Evolutionary conservation across 2,888 invertebrate genomes (phyloP), one percentile per base, ranked within the genome.

Genomic region (Hirtodrosophila alboralis): DNA sequence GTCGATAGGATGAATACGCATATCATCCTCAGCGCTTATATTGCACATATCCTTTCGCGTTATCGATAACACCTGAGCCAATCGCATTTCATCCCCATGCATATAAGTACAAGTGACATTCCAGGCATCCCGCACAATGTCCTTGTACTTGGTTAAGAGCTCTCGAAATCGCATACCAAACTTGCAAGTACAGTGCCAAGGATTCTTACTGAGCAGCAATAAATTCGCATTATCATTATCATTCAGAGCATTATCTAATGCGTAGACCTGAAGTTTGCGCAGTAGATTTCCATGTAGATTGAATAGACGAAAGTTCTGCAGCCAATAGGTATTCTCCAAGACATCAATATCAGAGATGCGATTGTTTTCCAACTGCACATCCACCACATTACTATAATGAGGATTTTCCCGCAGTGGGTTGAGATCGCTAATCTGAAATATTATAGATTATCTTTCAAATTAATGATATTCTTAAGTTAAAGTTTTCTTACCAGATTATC

Each of bases 111-210:
- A 96, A 69, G 92, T 93, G 26, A 96, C 93, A 72, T 96, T 94
- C 13, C 91, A 88, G 1, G 94, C 90, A 81, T 96, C 96, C 53
- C 92, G 91, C 59, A 96, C 93, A 51, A 96, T 93, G 13, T 92
- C 91, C 62, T 93, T 92, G 87, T 96, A 95, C 84, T 94, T 94
- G 69, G 93, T 91, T 8, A 95, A 89, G 37, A 94, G 89, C 34
- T 93, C 94, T 86, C 95, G 95, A 86, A 96, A 95, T 30, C 93
- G 92, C 34, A 96, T 95, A 3, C 95, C 94, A 88, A 95, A 96
- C 68, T 93, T 93, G 74, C 96, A 96, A 80, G 96, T 95, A 86
- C 96, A 96, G 18, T 93, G 92, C 96, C 96, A 96, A 0, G 96
- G 95, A 90, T 96, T 96, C 64, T 92, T 91, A 0, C 95, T 95